Evolutionary conservation across 2,888 invertebrate genomes (phyloP).

Genomic region (Anticlea derivata): DNA sequence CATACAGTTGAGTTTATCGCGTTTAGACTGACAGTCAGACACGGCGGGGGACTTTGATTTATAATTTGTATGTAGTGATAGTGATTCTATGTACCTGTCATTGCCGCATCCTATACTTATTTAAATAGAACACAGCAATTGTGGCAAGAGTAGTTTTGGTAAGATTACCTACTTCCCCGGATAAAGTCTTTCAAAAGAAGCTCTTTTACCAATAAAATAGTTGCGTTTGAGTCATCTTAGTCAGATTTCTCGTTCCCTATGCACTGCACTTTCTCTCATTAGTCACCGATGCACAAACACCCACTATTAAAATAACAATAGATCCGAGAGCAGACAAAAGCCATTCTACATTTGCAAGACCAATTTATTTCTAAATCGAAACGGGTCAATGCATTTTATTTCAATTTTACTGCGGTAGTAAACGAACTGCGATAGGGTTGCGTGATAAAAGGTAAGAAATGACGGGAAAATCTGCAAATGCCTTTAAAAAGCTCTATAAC

Average conservation of each 20-base stretch:
- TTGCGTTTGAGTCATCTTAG: slow-evolving; percentile 12
- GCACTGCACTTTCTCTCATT: slow-evolving; percentile 26
- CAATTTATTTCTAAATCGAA: slow-evolving; percentile 38
- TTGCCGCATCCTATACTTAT: too few relatives aligned
- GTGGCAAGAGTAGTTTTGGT: too few relatives aligned
- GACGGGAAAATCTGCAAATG: slow-evolving; percentile 5
- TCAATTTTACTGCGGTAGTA: slow-evolving; percentile 34
- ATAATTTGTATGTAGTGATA: too few relatives aligned
- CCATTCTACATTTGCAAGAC: slow-evolving; percentile 34
- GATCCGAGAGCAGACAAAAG: slow-evolving; percentile 33
- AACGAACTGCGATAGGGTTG: slow-evolving; percentile 34
- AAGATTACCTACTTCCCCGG: too few relatives aligned
- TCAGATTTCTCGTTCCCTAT: slow-evolving; percentile 10
- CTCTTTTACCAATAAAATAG: neutral
- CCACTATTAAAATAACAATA: slow-evolving; percentile 32
- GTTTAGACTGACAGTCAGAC: too few relatives aligned
- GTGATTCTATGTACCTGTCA: too few relatives aligned
- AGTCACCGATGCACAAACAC: slow-evolving; percentile 27
- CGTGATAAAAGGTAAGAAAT: slow-evolving; percentile 12
- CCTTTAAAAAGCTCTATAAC: slow-evolving; percentile 1
- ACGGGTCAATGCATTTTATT: slow-evolving; percentile 38
- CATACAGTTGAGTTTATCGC: too few relatives aligned
- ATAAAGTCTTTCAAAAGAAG: too few relatives aligned
- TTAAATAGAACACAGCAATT: too few relatives aligned
- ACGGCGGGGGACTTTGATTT: too few relatives aligned